Base-by-base conservation (phyloP, 2,797 vertebrate genomes). In the Fistularia commersonii region DNA sequence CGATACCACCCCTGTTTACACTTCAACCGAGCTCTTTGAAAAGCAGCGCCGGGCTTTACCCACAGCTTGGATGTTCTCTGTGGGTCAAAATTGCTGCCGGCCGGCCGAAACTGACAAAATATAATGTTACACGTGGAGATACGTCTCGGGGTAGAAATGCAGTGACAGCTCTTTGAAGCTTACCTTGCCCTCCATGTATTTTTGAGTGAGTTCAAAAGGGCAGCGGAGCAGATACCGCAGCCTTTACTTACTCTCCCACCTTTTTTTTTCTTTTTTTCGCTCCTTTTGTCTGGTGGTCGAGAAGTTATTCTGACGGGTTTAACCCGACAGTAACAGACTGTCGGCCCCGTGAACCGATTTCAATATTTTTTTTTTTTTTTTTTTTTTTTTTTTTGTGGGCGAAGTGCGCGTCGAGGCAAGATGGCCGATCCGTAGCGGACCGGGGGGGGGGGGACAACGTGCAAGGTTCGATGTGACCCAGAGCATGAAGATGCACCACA, bases 181-280 rank as follows among this genome's bases (percentile, higher is more conserved):
- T 58, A 47, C 62, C 48, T 61, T 54, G 36, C 61, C 33, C 57
- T 23, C 33, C 55, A 67, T 77, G 69, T 60, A 59, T 78, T 81
- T 80, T 85, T 60, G 45, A 75, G 41, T 5, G 23, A 61, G 69
- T 76, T 81, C 71, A 79, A 84, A 82, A 73, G 55, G 52, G 77
- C 70, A 81, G 76, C 70, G 76, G 73, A 84, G 76, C 69, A 42
- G 41, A 61, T 65, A 71, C 66, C 53, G 57, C 54, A 64, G 46
- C 65, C 41, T 54, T 34, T 51, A 65, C 57, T 39, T 61, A 50
- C 66, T 73, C 10, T 69, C 43, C 65, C 60, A 14, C 33, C 35
- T 48, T 68, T 63, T 54, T 51, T 54, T 35, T 55, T 54, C 7
- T 57, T 54, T 32, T 23, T 33, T 74, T 82, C 73, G 56, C 66